These are phyloP conservation scores for Sciaenops ocellatus DNA, from an alignment of 2,797 vertebrate genomes.

Conservation along the genomic window DNA sequence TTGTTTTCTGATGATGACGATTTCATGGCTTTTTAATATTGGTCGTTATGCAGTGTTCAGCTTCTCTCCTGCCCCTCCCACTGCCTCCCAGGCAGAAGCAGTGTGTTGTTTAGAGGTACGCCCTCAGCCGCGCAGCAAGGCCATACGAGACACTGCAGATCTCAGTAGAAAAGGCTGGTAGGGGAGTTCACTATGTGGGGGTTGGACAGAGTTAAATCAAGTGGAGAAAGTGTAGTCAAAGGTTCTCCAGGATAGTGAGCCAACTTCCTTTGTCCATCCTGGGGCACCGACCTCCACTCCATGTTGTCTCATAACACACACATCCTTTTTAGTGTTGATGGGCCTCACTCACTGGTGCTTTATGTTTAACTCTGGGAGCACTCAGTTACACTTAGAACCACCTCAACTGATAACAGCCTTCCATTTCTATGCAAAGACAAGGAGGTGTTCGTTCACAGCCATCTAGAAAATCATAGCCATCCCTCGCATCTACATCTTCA, in stretches of 20 bases:
- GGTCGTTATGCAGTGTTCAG: slow-evolving; percentile 84
- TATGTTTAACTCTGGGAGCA: slow-evolving; percentile 79
- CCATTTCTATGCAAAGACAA: slow-evolving; percentile 89
- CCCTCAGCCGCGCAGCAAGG: slow-evolving; percentile 50
- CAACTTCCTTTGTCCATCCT: slow-evolving; percentile 56
- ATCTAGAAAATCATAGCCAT: slow-evolving; percentile 61
- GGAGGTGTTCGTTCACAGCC: slow-evolving; percentile 78
- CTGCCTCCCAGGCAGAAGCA: slow-evolving; percentile 62
- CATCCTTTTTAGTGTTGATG: slow-evolving; percentile 63
- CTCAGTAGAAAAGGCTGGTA: slow-evolving; percentile 19
- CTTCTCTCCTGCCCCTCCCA: slow-evolving; percentile 79
- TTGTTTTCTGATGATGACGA: slow-evolving; percentile 62
- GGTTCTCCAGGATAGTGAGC: slow-evolving; percentile 47
- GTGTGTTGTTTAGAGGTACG: slow-evolving; percentile 58
- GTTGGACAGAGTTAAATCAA: slow-evolving; percentile 34
- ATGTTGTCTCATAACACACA: slow-evolving; percentile 52
- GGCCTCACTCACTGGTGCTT: slow-evolving; percentile 81
- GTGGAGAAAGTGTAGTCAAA: slow-evolving; percentile 28
- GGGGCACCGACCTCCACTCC: slow-evolving; percentile 38
- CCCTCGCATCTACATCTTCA: slow-evolving; percentile 56
- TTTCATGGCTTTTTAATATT: slow-evolving; percentile 71
- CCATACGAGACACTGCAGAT: slow-evolving; percentile 47
- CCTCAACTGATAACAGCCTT: slow-evolving; percentile 81
- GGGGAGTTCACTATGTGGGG: slow-evolving; percentile 7
- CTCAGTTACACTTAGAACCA: slow-evolving; percentile 77